A percentile compares a stretch with the other conserved stretches of the same genome.
Conservation (phyloP, 2,888 invertebrate genomes). For the Drosophila niveifrons region DNA sequence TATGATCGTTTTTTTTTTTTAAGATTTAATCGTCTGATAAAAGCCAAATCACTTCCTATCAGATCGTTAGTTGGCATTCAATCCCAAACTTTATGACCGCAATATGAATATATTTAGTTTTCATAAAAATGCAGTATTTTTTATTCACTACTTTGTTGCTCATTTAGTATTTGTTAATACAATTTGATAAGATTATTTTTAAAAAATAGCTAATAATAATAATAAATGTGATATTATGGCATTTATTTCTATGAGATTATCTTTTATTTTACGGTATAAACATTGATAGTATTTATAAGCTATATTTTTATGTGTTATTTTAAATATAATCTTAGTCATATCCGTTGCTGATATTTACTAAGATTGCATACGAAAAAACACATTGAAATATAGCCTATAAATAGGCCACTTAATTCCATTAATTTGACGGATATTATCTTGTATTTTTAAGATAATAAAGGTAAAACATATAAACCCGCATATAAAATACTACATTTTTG, state of each 20-base stretch:
- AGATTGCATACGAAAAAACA: too few species aligned
- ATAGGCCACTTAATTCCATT: too few species aligned
- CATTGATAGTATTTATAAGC: too few species aligned
- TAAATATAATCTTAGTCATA: too few species aligned
- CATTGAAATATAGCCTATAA: too few species aligned
- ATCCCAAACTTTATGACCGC: not conserved
- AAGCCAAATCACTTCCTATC: not conserved
- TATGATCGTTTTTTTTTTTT: not conserved
- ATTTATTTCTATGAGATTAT: not conserved
- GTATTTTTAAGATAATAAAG: too few species aligned
- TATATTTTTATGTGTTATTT: too few species aligned
- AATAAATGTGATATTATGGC: not conserved
- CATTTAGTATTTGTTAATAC: not conserved
- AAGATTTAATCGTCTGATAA: conserved; percentile 5
- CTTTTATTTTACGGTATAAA: too few species aligned
- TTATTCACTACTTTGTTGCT: not conserved
- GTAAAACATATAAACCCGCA: too few species aligned
- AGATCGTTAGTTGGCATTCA: not conserved
- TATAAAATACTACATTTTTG: too few species aligned
- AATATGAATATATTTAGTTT: not conserved
- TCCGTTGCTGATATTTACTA: too few species aligned
- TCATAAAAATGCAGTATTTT: not conserved
- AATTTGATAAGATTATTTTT: not conserved
- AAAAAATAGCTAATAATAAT: not conserved
- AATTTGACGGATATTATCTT: too few species aligned